These are phyloP conservation scores for Anniella stebbinsi DNA, from an alignment of 2,797 vertebrate genomes.

Conservation along the genomic window DNA sequence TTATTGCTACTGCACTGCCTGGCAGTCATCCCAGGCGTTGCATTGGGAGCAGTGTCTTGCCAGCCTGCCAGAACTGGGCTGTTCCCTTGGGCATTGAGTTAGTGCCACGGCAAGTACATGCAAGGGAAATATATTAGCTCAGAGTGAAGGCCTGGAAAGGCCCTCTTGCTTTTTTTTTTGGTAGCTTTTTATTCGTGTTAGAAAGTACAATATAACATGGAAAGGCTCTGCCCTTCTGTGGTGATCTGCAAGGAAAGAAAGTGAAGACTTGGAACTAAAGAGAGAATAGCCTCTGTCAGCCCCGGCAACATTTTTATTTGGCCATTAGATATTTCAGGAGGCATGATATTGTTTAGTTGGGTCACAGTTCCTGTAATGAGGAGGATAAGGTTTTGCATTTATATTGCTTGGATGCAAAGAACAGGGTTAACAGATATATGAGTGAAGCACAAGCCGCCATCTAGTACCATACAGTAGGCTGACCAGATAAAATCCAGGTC, in stretches of 20 bases:
- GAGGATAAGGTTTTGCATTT: neutral
- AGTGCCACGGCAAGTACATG: conserved; percentile 22
- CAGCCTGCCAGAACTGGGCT: conserved; percentile 22
- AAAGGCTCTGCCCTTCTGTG: conserved; percentile 30
- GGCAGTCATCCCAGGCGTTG: conserved; percentile 39
- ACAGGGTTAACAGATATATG: conserved; percentile 3
- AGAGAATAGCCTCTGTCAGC: conserved; percentile 45
- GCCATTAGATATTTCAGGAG: conserved; percentile 31
- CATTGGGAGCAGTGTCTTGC: conserved; percentile 29
- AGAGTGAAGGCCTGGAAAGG: conserved; percentile 36
- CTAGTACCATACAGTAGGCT: too few relatives aligned
- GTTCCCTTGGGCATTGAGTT: conserved; percentile 28
- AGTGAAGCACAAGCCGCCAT: conserved; percentile 6
- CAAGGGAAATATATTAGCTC: conserved; percentile 44
- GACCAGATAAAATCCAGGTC: too few relatives aligned
- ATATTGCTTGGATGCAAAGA: neutral
- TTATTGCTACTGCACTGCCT: neutral
- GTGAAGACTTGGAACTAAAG: conserved; percentile 15
- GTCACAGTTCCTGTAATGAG: conserved; percentile 32
- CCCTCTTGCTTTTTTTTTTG: conserved; percentile 35
- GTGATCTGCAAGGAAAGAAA: conserved; percentile 28
- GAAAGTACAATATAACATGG: conserved; percentile 10
- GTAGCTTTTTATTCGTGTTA: conserved; percentile 15
- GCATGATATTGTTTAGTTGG: conserved; percentile 36
- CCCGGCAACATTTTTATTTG: conserved; percentile 38